A percentile compares a stretch with the other conserved stretches of the same genome.
phyloP scores from a whole-genome alignment of 2,888 invertebrate species.

The Fragum sueziense region DNA sequence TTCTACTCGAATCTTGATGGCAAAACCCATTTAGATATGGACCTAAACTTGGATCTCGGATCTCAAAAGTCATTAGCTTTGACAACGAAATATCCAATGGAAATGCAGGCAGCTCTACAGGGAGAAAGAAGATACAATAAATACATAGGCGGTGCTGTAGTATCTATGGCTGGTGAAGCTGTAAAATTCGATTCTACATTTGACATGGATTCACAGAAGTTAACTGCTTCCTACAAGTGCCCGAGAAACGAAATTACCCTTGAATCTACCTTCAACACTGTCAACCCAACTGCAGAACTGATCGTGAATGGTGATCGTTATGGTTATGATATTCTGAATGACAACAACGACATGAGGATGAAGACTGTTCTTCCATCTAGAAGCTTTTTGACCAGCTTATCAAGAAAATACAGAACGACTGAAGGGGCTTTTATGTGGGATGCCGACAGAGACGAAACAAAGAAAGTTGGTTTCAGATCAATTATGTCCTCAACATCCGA shows the following conservation, averaged over 20 bases:
- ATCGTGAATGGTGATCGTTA: constrained; percentile 32
- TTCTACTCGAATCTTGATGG: constrained; percentile 29
- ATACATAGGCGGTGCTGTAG: not conserved
- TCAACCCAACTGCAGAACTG: constrained; percentile 20
- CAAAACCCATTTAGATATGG: constrained; percentile 23
- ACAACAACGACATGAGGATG: constrained; percentile 41
- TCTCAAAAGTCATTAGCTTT: constrained; percentile 6
- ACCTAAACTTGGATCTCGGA: constrained; percentile 15
- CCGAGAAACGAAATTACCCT: constrained; percentile 12
- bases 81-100: constrained; percentile 25
- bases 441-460: constrained; percentile 67
- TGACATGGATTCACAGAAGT: constrained; percentile 21
- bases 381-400: constrained; percentile 54
- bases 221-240: constrained; percentile 28
- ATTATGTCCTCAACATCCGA: constrained; percentile 50
- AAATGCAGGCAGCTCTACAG: not conserved
- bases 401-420: constrained; percentile 33
- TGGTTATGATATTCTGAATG: constrained; percentile 42
- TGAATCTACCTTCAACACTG: not conserved
- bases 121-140: constrained; percentile 21
- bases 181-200: constrained; percentile 30
- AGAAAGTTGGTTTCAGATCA: constrained; percentile 62
- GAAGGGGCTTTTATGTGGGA: constrained; percentile 69
- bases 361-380: constrained; percentile 62
- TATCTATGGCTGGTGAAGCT: not conserved